phyloP scores from a whole-genome alignment of 1,140 invertebrate genomes.

The Heliconius nattereri region DNA sequence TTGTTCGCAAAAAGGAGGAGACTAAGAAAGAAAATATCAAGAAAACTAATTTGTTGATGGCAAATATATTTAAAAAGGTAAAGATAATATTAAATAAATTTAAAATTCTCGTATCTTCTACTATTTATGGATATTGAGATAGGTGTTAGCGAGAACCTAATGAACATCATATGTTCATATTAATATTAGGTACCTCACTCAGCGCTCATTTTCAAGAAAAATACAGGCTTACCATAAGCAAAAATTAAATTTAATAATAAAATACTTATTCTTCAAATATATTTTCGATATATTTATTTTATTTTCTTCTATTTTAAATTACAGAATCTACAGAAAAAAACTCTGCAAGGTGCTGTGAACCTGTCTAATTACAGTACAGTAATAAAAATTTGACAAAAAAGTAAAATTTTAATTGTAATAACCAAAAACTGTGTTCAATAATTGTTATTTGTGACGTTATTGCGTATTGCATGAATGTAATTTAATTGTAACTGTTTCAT shows the following conservation, averaged over 20 bases:
- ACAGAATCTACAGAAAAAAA: constrained; percentile 78
- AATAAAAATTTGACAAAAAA: constrained; percentile 67
- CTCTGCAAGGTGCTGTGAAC: constrained; percentile 70
- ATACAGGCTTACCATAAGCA: too few relatives aligned
- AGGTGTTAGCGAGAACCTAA: too few relatives aligned
- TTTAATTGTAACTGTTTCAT: constrained; percentile 28
- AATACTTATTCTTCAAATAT: background rate
- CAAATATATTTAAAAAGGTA: constrained; percentile 78
- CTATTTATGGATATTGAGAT: too few relatives aligned
- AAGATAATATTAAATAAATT: background rate
- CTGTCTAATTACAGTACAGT: constrained; percentile 72
- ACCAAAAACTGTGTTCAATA: constrained; percentile 33
- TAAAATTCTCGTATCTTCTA: background rate
- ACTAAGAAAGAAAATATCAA: constrained; percentile 71
- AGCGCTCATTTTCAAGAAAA: too few relatives aligned
- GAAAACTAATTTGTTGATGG: constrained; percentile 76
- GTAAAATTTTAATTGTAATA: constrained; percentile 25
- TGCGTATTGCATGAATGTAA: constrained; percentile 29
- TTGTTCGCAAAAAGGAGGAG: constrained; percentile 68
- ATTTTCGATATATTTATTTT: background rate
- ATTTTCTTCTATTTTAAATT: constrained; percentile 36
- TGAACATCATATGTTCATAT: too few relatives aligned
- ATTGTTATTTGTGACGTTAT: constrained; percentile 34
- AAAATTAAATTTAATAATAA: too few relatives aligned
- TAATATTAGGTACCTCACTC: too few relatives aligned